These are phyloP conservation scores for Pangasius larnaudii DNA, from an alignment of 2,797 vertebrate species.

Conservation along the genomic window DNA sequence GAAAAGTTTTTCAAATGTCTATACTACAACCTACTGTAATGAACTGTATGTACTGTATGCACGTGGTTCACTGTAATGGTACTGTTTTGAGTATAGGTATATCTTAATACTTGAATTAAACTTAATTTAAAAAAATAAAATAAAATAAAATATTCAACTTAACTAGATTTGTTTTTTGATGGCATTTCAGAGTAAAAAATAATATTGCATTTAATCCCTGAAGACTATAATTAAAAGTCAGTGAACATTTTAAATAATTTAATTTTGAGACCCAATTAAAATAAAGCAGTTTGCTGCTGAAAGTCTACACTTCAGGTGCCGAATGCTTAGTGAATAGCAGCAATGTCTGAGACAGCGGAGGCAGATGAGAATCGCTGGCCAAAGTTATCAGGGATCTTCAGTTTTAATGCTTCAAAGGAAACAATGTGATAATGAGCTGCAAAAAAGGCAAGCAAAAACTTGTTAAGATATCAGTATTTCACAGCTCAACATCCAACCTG, in stretches of 20 bases:
- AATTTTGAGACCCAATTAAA: background rate
- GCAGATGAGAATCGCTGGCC: too few relatives aligned
- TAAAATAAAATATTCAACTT: background rate
- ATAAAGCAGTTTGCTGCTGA: background rate
- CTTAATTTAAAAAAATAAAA: background rate
- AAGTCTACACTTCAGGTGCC: background rate
- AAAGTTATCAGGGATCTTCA: background rate
- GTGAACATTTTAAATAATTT: background rate
- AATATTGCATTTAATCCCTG: background rate
- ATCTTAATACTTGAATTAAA: background rate
- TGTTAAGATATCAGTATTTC: background rate
- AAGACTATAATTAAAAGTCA: background rate
- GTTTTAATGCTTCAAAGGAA: slow-evolving; percentile 7
- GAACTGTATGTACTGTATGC: background rate
- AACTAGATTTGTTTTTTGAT: background rate
- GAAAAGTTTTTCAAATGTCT: background rate
- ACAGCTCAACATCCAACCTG: background rate
- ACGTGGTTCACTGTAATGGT: background rate
- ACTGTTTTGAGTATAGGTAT: background rate
- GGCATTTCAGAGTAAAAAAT: background rate
- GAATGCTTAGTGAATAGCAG: background rate
- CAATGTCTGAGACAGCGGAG: background rate
- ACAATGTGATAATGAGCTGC: background rate
- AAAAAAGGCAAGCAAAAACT: background rate
- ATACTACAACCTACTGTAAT: background rate